phyloP scores from a whole-genome alignment of 2,888 invertebrate genomes.

The Apeira syringaria region DNA sequence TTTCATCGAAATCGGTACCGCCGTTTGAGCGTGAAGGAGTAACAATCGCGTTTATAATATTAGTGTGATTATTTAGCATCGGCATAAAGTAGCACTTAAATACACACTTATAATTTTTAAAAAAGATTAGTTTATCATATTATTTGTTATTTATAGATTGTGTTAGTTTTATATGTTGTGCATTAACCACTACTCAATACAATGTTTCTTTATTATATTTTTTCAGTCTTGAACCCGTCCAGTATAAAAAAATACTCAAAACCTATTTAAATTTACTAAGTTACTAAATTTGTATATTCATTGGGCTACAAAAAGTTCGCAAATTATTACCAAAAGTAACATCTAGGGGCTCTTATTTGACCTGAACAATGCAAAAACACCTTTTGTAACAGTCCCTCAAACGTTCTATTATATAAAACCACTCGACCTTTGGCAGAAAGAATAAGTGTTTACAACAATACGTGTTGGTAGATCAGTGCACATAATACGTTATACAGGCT shows the following conservation, averaged over 20 bases:
- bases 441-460: constrained; percentile 35
- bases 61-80: too few species aligned
- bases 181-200: too few species aligned
- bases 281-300: constrained; percentile 2
- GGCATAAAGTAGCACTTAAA: too few species aligned
- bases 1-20: too few species aligned
- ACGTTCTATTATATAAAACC: constrained; percentile 20
- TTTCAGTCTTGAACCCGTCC: too few species aligned
- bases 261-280: background rate
- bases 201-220: too few species aligned
- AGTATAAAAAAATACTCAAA: constrained; percentile 1
- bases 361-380: constrained; percentile 20
- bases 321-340: constrained; percentile 15
- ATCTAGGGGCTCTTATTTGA: constrained; percentile 16
- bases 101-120: too few species aligned
- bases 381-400: constrained; percentile 14
- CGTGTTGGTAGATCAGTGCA: constrained; percentile 27
- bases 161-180: too few species aligned
- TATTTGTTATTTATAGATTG: too few species aligned
- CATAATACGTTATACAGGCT: constrained; percentile 20
- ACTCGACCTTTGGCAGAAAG: constrained; percentile 34
- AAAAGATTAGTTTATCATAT: too few species aligned
- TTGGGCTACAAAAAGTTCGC: background rate
- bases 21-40: too few species aligned
- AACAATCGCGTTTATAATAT: too few species aligned